A percentile compares a stretch with the other conserved stretches of the same genome.
phyloP scores from a whole-genome alignment of 2,888 invertebrate species.

The Pharmacophagus antenor region DNA sequence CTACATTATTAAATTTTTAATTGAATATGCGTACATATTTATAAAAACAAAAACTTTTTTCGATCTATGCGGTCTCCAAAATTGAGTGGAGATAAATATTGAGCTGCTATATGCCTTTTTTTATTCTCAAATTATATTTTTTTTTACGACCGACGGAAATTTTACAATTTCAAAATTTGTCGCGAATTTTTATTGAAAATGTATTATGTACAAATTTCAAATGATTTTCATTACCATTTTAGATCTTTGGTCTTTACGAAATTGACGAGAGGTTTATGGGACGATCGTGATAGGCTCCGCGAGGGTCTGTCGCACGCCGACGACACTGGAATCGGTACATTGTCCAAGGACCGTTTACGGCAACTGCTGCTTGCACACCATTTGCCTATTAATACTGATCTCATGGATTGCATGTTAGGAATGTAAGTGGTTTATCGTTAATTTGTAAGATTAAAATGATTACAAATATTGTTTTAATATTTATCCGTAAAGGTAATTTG shows the following conservation, averaged over 20 bases:
- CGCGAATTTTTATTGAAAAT: too few species aligned
- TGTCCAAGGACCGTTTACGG: constrained; percentile 81
- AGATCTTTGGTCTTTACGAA: constrained; percentile 87
- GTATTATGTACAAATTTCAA: neutral
- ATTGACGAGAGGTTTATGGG: constrained; percentile 86
- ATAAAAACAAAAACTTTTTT: too few species aligned
- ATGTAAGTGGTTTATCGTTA: constrained; percentile 69
- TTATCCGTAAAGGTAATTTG: neutral
- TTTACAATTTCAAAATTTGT: too few species aligned
- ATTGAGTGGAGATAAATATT: too few species aligned
- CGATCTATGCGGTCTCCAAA: too few species aligned
- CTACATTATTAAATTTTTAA: too few species aligned
- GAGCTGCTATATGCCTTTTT: too few species aligned
- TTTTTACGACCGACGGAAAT: too few species aligned
- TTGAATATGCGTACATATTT: too few species aligned
- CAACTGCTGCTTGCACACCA: constrained; percentile 85
- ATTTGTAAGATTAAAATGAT: neutral
- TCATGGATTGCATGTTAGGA: constrained; percentile 85
- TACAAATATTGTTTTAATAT: neutral
- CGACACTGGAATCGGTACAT: constrained; percentile 74
- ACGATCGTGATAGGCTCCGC: constrained; percentile 76
- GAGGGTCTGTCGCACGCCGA: constrained; percentile 69
- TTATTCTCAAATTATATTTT: too few species aligned
- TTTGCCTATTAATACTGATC: constrained; percentile 84
- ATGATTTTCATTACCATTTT: neutral